A percentile compares a stretch with the other conserved stretches of the same genome.
These are phyloP conservation scores for Tineola bisselliella DNA, from an alignment of 2,888 invertebrate species.

Conservation along the genomic window DNA sequence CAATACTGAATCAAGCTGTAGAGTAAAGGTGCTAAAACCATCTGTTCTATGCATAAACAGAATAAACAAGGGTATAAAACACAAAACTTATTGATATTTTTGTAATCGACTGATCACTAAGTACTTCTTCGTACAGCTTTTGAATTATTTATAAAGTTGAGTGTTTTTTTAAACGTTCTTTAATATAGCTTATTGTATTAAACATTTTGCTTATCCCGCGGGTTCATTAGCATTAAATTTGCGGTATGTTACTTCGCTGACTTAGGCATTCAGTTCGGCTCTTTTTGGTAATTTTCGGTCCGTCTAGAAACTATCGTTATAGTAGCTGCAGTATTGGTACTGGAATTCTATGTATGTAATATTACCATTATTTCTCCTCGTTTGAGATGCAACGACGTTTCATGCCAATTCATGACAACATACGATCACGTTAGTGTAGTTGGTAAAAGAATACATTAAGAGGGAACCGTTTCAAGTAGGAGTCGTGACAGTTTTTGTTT, in stretches of 20 bases:
- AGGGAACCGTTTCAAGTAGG: neutral
- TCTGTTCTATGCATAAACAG: neutral
- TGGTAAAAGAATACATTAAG: slow-evolving; percentile 8
- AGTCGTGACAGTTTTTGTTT: slow-evolving; percentile 13
- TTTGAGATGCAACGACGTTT: too few relatives aligned
- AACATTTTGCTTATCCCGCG: neutral
- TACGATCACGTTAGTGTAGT: neutral
- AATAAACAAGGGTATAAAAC: neutral
- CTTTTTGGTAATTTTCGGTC: too few relatives aligned
- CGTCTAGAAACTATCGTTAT: too few relatives aligned
- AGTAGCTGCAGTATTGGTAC: too few relatives aligned
- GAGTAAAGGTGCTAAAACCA: neutral
- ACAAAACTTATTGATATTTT: neutral
- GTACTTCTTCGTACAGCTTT: neutral
- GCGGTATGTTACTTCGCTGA: too few relatives aligned
- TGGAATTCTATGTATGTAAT: too few relatives aligned
- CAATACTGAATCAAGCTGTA: neutral
- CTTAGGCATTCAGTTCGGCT: too few relatives aligned
- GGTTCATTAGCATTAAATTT: too few relatives aligned
- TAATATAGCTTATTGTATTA: neutral
- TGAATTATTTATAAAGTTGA: neutral
- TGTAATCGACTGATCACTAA: neutral
- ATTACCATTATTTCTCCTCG: too few relatives aligned
- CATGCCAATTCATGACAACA: neutral
- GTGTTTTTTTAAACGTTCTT: neutral